These are phyloP conservation scores for Holacanthella duospinosa DNA, from an alignment of 2,888 invertebrate species.

Conservation along the genomic window DNA sequence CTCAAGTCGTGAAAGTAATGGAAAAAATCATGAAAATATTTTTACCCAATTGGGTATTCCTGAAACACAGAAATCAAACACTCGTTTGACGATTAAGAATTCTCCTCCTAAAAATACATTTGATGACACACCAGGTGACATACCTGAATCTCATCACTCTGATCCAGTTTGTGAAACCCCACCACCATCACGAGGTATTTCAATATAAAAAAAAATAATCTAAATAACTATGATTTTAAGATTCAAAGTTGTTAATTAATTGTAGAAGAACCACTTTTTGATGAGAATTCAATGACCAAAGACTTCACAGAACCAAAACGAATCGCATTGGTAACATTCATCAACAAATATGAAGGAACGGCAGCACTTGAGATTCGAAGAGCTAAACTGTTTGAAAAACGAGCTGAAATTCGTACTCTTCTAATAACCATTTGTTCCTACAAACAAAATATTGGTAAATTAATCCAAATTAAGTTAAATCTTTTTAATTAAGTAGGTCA, in stretches of 20 bases:
- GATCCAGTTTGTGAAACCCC: neutral
- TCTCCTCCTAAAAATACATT: neutral
- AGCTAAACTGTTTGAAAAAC: slow-evolving; percentile 16
- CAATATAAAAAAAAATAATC: neutral
- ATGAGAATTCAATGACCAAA: slow-evolving; percentile 11
- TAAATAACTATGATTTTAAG: neutral
- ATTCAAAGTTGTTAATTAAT: neutral
- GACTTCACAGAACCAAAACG: slow-evolving; percentile 19
- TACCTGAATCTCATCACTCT: neutral
- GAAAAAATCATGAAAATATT: too few species aligned
- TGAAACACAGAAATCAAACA: neutral
- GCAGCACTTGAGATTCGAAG: slow-evolving; percentile 17
- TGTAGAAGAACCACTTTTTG: too few species aligned
- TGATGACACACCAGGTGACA: neutral
- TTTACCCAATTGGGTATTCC: neutral
- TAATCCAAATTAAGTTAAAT: neutral
- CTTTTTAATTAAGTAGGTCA: neutral
- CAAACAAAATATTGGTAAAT: slow-evolving; percentile 13
- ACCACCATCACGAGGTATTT: neutral
- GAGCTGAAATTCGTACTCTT: slow-evolving; percentile 21
- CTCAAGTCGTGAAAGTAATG: neutral
- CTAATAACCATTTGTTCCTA: slow-evolving; percentile 14
- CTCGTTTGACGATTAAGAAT: neutral
- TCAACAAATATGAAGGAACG: slow-evolving; percentile 20
- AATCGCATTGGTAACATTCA: slow-evolving; percentile 25